A percentile compares a stretch with the other conserved stretches of the same genome.
Evolutionary conservation across 2,797 vertebrate species (phyloP).

Genomic region (Galagoides demidoff): DNA sequence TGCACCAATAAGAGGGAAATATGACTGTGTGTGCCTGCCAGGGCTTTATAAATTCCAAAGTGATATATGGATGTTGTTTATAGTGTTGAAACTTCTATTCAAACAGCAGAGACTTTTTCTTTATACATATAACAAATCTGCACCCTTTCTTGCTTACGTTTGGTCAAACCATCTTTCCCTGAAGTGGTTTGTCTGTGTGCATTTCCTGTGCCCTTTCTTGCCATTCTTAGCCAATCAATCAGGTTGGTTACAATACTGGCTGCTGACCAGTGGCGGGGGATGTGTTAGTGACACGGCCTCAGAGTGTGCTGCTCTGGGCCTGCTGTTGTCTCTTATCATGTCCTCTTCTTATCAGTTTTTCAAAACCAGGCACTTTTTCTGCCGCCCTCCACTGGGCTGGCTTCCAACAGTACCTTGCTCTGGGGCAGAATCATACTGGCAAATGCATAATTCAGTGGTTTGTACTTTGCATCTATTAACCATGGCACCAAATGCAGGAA

Average conservation of each 20-base stretch:
- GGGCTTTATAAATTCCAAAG: neutral
- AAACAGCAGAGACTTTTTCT: neutral
- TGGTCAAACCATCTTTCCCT: neutral
- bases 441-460: slow-evolving; percentile 71
- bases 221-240: neutral
- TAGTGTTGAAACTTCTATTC: neutral
- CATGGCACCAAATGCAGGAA: slow-evolving; percentile 50
- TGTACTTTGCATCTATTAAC: slow-evolving; percentile 72
- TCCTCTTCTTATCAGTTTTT: slow-evolving; percentile 45
- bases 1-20: neutral
- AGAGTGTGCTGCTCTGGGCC: neutral
- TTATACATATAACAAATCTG: neutral
- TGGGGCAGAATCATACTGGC: slow-evolving; percentile 17
- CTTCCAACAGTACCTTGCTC: slow-evolving; percentile 63
- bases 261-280: neutral
- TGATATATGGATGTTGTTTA: neutral
- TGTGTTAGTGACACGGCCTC: neutral
- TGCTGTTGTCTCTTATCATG: neutral
- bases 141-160: neutral
- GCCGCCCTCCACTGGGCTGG: slow-evolving; percentile 21
- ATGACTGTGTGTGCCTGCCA: neutral
- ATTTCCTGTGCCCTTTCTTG: neutral
- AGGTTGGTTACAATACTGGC: slow-evolving; percentile 4
- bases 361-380: slow-evolving; percentile 32
- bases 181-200: neutral